These are phyloP conservation scores for Euthynnus affinis DNA, from an alignment of 2,797 vertebrate species.

Conservation along the genomic window DNA sequence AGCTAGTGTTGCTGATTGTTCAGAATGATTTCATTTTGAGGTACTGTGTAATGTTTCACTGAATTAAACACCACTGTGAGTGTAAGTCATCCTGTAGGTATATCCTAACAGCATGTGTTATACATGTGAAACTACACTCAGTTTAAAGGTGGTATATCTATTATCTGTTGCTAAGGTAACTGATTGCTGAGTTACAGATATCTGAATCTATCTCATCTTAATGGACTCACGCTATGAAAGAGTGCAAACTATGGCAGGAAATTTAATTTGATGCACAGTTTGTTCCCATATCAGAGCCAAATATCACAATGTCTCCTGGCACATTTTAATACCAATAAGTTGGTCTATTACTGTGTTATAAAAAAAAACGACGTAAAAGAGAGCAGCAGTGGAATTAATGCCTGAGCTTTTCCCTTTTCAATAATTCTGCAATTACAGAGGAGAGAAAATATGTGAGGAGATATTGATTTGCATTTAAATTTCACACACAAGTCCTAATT, in stretches of 20 bases:
- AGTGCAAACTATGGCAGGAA: conserved; percentile 44
- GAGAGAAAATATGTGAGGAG: conserved; percentile 56
- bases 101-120: not conserved
- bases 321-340: conserved; percentile 40
- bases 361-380: conserved; percentile 22
- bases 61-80: conserved; percentile 4
- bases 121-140: conserved; percentile 32
- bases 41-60: not conserved
- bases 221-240: conserved; percentile 48
- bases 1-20: not conserved
- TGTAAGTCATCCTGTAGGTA: not conserved
- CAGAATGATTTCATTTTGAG: not conserved
- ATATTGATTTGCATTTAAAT: conserved; percentile 78
- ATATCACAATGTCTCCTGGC: conserved; percentile 46
- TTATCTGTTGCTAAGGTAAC: conserved; percentile 58
- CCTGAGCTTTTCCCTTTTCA: conserved; percentile 36
- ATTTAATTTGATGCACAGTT: conserved; percentile 54
- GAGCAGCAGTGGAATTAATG: conserved; percentile 38
- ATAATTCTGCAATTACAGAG: conserved; percentile 50
- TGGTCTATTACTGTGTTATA: conserved; percentile 22
- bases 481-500: conserved; percentile 73
- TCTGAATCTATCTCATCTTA: conserved; percentile 49
- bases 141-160: conserved; percentile 22
- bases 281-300: conserved; percentile 50
- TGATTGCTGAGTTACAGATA: conserved; percentile 36